Percentiles rank a stretch among this genome's conserved stretches.
These are phyloP conservation scores for Pseudopodoces humilis DNA, from an alignment of 2,113 vertebrate genomes.

Conservation along the genomic window DNA sequence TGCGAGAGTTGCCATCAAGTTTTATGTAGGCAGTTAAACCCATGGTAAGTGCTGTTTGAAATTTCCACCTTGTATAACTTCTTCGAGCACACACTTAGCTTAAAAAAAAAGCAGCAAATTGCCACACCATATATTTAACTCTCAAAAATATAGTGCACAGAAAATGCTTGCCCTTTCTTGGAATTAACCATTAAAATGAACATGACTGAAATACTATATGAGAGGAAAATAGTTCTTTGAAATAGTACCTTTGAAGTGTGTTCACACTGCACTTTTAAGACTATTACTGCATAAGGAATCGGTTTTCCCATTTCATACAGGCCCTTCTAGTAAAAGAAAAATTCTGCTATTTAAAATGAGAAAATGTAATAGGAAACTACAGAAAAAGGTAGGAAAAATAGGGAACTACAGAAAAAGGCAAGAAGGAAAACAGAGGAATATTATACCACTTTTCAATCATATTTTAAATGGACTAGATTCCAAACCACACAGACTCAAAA, in stretches of 20 bases:
- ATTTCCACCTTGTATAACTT: neutral
- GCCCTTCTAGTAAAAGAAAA: neutral
- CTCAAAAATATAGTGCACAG: neutral
- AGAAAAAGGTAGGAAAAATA: neutral
- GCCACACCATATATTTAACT: neutral
- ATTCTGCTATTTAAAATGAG: neutral
- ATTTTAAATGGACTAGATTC: neutral
- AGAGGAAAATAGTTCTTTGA: neutral
- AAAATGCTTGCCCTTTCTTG: neutral
- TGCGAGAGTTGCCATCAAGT: neutral
- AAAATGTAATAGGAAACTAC: neutral
- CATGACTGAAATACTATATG: neutral
- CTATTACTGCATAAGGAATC: neutral
- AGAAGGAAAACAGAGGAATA: neutral
- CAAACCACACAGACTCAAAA: neutral
- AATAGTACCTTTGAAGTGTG: neutral
- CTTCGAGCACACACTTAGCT: neutral
- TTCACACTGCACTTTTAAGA: neutral
- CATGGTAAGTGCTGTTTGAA: neutral
- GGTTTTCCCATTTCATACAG: neutral
- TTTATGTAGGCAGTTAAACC: neutral
- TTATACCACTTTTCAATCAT: neutral
- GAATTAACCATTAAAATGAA: conserved; percentile 1
- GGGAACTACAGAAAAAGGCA: neutral
- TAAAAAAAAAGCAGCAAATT: neutral